These are phyloP conservation scores for Caenorhabditis sp. DNA, from an alignment of 2,888 invertebrate species.

Conservation along the genomic window DNA sequence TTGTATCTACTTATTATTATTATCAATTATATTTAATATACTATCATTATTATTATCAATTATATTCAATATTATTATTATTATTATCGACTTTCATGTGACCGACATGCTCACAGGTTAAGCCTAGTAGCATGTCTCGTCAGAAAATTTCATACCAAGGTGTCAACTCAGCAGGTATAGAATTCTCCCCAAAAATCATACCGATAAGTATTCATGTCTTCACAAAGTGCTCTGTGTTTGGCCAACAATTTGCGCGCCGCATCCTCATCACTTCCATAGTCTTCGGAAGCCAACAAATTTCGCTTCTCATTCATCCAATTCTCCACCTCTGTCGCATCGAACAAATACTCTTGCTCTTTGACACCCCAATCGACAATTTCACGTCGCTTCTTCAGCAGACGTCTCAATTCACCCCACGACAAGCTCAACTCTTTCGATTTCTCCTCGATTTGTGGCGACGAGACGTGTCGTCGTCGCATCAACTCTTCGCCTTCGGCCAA, in stretches of 20 bases:
- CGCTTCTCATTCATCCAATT: conserved; percentile 89
- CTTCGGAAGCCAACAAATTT: conserved; percentile 80
- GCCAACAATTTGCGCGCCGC: conserved; percentile 90
- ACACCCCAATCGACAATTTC: conserved; percentile 79
- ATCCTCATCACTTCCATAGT: conserved; percentile 88
- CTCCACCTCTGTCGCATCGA: conserved; percentile 75
- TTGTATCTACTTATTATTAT: too few species aligned
- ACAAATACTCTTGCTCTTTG: conserved; percentile 81
- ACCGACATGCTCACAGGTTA: too few species aligned
- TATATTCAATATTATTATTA: too few species aligned
- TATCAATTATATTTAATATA: too few species aligned
- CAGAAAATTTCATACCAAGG: too few species aligned
- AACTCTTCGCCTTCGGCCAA: conserved; percentile 82
- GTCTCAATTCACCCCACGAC: conserved; percentile 72
- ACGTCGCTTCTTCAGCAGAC: conserved; percentile 50
- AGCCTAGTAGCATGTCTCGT: too few species aligned
- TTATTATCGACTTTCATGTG: too few species aligned
- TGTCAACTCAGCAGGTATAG: too few species aligned
- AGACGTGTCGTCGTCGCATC: conserved; percentile 82
- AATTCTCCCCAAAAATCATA: neutral
- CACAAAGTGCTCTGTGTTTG: conserved; percentile 83
- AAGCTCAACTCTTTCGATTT: conserved; percentile 77
- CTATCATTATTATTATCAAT: too few species aligned
- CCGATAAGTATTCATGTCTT: conserved; percentile 64
- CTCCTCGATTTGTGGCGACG: conserved; percentile 81